A percentile compares a stretch with the other conserved stretches of the same genome.
Evolutionary conservation across 2,888 invertebrate genomes (phyloP).

Genomic region (Ormyrus labotus): DNA sequence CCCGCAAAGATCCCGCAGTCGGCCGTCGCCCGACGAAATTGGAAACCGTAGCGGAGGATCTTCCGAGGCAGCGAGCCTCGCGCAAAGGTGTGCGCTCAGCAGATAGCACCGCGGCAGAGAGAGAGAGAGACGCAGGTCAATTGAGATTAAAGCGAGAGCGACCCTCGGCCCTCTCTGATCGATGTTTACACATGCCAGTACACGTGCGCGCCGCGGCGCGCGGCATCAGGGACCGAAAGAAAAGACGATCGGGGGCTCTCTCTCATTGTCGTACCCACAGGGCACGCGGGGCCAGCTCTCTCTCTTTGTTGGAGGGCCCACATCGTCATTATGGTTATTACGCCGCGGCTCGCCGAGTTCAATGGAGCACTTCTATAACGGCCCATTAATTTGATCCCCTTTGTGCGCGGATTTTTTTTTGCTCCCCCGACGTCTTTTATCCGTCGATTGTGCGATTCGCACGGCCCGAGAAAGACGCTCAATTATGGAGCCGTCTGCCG

Average conservation of each 20-base stretch:
- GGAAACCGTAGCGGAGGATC: slow-evolving; percentile 10
- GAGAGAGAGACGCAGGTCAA: slow-evolving; percentile 4
- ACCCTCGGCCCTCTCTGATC: neutral
- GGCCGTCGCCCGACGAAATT: slow-evolving; percentile 22
- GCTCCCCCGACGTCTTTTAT: neutral
- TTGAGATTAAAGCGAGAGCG: neutral
- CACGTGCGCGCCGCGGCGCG: neutral
- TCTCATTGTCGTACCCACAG: slow-evolving; percentile 42
- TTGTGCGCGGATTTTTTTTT: slow-evolving; percentile 40
- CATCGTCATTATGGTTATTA: slow-evolving; percentile 58
- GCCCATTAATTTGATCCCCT: slow-evolving; percentile 59
- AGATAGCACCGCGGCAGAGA: neutral
- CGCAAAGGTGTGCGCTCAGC: neutral
- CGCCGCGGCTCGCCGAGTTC: slow-evolving; percentile 38
- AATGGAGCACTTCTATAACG: slow-evolving; percentile 57
- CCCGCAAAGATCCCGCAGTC: neutral
- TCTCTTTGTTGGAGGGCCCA: slow-evolving; percentile 57
- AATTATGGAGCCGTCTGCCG: too few relatives aligned
- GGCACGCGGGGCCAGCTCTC: slow-evolving; percentile 55
- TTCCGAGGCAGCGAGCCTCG: too few relatives aligned
- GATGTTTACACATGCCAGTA: slow-evolving; percentile 10
- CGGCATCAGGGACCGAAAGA: neutral
- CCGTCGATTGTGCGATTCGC: slow-evolving; percentile 44
- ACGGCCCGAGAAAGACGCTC: neutral
- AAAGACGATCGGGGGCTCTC: neutral